Percentiles rank a stretch among this genome's conserved stretches.
Conservation (phyloP, 2,113 vertebrate genomes). For the Cnemophilus loriae region DNA sequence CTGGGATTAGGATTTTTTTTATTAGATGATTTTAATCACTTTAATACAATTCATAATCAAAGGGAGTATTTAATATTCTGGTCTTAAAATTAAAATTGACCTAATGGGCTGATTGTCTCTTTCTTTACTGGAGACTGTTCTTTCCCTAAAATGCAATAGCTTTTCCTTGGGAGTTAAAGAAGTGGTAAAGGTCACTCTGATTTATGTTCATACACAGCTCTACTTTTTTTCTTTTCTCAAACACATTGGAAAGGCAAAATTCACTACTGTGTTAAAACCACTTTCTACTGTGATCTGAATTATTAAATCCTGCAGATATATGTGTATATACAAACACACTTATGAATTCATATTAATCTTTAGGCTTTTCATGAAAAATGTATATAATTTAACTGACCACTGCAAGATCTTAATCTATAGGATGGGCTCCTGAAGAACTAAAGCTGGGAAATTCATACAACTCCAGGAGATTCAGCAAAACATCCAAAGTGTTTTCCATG, state of each 20-base stretch:
- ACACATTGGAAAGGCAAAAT: conserved; percentile 1
- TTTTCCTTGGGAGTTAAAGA: conserved; percentile 24
- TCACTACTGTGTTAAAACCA: conserved; percentile 46
- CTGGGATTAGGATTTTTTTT: background rate
- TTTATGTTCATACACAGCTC: conserved; percentile 4
- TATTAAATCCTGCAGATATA: background rate
- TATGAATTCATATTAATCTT: conserved; percentile 29
- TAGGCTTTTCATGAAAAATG: conserved; percentile 16
- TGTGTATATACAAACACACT: background rate
- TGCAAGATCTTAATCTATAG: background rate
- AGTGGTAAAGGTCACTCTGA: conserved; percentile 31
- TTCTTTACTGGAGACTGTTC: background rate
- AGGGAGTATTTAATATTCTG: conserved; percentile 22
- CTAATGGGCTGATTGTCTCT: background rate
- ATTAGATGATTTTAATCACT: conserved; percentile 43
- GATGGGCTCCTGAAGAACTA: background rate
- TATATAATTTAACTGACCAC: conserved; percentile 16
- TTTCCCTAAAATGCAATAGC: background rate
- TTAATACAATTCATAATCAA: conserved; percentile 31
- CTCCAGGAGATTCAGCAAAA: background rate
- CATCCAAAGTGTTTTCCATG: background rate
- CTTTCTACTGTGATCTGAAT: conserved; percentile 30
- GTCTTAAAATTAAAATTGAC: conserved; percentile 41
- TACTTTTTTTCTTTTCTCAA: background rate
- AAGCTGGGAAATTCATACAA: background rate